phyloP scores from a whole-genome alignment of 2,888 invertebrate species.

The Heteromyza rotundicornis region DNA sequence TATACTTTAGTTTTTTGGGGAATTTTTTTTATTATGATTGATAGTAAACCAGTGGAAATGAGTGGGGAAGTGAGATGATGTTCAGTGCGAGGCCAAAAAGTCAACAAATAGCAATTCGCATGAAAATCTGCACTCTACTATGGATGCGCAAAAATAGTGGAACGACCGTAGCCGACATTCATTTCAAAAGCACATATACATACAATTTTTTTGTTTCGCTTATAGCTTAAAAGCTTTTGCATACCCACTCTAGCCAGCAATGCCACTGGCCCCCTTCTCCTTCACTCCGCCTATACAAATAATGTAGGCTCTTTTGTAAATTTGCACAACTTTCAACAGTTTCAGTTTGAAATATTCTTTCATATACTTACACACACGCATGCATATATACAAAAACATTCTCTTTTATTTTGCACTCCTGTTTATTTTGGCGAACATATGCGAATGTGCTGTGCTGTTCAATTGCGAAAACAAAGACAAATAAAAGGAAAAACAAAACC shows the following conservation, averaged over 20 bases:
- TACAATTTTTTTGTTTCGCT: background rate
- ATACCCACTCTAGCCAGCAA: background rate
- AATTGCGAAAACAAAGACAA: background rate
- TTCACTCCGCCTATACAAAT: background rate
- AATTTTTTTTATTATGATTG: too few species aligned
- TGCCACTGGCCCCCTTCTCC: background rate
- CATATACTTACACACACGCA: background rate
- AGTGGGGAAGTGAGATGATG: too few species aligned
- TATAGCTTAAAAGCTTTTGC: background rate
- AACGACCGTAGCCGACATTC: background rate
- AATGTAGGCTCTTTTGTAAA: conserved; percentile 6
- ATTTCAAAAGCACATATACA: background rate
- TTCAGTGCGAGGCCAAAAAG: background rate
- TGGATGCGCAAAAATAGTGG: background rate
- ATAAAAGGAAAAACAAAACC: too few species aligned
- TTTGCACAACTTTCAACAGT: background rate
- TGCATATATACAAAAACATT: background rate
- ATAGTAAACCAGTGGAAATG: too few species aligned
- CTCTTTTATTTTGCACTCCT: too few species aligned
- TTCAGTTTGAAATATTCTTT: background rate
- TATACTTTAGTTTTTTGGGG: too few species aligned
- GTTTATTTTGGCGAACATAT: too few species aligned
- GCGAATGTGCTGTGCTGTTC: too few species aligned
- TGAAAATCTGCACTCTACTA: background rate
- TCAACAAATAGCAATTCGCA: background rate